phyloP scores from a whole-genome alignment of 2,113 vertebrate genomes.

The Furnarius figulus region DNA sequence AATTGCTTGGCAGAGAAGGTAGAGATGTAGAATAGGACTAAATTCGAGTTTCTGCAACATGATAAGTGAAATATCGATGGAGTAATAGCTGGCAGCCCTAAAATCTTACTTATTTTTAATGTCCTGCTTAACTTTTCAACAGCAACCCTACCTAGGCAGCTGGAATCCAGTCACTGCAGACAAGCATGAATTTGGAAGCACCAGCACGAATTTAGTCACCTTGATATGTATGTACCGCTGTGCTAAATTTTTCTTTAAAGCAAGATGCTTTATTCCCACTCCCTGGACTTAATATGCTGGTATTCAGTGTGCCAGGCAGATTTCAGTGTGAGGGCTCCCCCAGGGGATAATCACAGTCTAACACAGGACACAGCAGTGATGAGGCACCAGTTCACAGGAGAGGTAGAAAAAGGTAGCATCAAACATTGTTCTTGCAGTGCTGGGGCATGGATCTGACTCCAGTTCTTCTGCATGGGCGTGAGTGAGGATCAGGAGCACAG shows the following conservation, averaged over 20 bases:
- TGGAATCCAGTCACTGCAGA: neutral
- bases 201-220: neutral
- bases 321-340: neutral
- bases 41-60: neutral
- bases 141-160: neutral
- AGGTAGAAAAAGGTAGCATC: neutral
- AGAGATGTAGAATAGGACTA: neutral
- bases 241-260: neutral
- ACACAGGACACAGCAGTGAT: no score
- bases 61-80: neutral
- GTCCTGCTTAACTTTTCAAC: neutral
- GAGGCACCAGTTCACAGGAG: neutral
- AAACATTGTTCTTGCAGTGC: no score
- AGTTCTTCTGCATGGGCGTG: accelerated
- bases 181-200: neutral
- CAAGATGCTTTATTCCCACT: neutral
- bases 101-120: neutral
- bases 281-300: neutral
- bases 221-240: neutral
- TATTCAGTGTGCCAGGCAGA: no score
- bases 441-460: no score
- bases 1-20: neutral
- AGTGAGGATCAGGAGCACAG: neutral
- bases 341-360: neutral
- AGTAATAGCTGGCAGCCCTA: neutral